Evolutionary conservation across 2,888 invertebrate species (phyloP), one percentile per base, ranked within the genome.

Genomic region (Tanypteryx hageni): DNA sequence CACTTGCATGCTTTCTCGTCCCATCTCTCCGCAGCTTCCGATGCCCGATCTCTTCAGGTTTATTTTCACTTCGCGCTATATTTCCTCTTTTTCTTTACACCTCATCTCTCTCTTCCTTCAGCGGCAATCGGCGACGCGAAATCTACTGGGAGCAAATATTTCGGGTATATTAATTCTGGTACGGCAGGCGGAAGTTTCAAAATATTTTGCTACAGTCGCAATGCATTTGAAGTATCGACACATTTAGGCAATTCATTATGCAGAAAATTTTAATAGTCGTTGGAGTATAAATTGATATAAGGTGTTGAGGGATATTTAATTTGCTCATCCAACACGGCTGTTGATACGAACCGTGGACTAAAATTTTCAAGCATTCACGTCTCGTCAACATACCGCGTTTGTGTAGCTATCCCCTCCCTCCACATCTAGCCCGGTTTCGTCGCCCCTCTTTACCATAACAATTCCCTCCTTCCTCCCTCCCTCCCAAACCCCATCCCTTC

Each of bases 1-100:
- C 86, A 64, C 22, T 64, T 86, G 59, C 86, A 59, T 27, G 27
- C 86, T 86, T 86, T 59, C 64, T 44, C 64, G 89, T 61, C 61
- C 64, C 22, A 18, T 10, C 44, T 31, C 61, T 57, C 59, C 64
- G 11, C 44, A 27, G 22, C 61, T 61, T 59, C 27, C 86, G 8
- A 14, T 61, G 27, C n/a, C 59, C 82, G 13, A n/a, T 68, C n/a
- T 89, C 44, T 64, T 18, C 61, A 7, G 4, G 31, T 5, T 13
- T 76, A 27, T 76, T 13, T 27, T 76, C 18, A 11, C 27, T 27
- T 76, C 76, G 10, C 22, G 27, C 22, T 76, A 4, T 27, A 27
- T 27, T 27, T 76, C 76, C 27, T 27, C 27, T 76, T 14, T 9
- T 27, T 68, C 13, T 13, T 11, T 76, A 27, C 13, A 14, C 76